These are phyloP conservation scores for Chironomus tepperi DNA, from an alignment of 1,140 invertebrate species.

Conservation along the genomic window DNA sequence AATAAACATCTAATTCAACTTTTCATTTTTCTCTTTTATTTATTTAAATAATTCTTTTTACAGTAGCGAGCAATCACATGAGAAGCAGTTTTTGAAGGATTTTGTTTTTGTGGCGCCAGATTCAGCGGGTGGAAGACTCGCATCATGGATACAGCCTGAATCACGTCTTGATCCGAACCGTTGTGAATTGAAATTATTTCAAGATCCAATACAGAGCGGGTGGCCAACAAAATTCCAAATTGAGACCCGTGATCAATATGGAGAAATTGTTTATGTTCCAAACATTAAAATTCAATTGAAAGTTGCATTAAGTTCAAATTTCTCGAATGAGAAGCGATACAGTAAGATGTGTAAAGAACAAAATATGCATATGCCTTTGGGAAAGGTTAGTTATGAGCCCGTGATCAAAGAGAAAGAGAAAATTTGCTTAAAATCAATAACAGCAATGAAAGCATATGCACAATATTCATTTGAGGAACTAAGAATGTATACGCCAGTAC, in stretches of 20 bases:
- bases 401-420: slow-evolving; percentile 69
- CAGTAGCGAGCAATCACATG: slow-evolving; percentile 72
- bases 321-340: slow-evolving; percentile 29
- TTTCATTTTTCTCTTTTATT: neutral
- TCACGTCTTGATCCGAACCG: slow-evolving; percentile 75
- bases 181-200: slow-evolving; percentile 71
- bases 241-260: slow-evolving; percentile 86
- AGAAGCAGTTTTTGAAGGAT: slow-evolving; percentile 88
- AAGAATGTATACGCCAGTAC: slow-evolving; percentile 53
- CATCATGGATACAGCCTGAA: slow-evolving; percentile 90
- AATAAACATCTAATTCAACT: too few relatives aligned
- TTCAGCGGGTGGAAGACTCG: slow-evolving; percentile 83
- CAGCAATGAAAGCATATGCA: slow-evolving; percentile 87
- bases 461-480: slow-evolving; percentile 96
- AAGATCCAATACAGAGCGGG: slow-evolving; percentile 69
- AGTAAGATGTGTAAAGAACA: slow-evolving; percentile 28
- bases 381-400: slow-evolving; percentile 76
- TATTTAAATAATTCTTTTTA: slow-evolving; percentile 24
- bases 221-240: slow-evolving; percentile 75
- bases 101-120: slow-evolving; percentile 78
- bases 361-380: slow-evolving; percentile 46
- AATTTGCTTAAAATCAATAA: slow-evolving; percentile 89
- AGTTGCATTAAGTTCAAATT: slow-evolving; percentile 25
- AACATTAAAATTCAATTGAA: slow-evolving; percentile 36
- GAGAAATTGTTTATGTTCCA: slow-evolving; percentile 72